A percentile compares a stretch with the other conserved stretches of the same genome.
Conservation (phyloP, 2,797 vertebrate species). For the Staurois parvus region DNA sequence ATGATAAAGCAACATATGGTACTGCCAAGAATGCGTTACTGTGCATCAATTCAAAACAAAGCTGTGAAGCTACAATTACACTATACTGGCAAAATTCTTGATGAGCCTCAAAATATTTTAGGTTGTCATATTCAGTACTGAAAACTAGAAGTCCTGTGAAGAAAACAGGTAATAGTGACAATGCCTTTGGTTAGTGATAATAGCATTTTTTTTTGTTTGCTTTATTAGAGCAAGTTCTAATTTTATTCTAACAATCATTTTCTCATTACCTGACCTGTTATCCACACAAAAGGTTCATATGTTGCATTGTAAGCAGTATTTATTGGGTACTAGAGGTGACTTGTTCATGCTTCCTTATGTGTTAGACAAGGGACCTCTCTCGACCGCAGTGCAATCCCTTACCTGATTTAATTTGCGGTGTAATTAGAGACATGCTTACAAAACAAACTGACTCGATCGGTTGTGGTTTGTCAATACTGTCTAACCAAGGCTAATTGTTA, state of each 20-base stretch:
- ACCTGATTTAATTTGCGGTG: conserved; percentile 67
- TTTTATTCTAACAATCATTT: no score
- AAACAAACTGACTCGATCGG: conserved; percentile 66
- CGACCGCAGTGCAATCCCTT: neutral
- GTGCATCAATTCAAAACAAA: no score
- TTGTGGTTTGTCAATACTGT: conserved; percentile 64
- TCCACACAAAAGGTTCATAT: neutral
- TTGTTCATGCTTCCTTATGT: neutral
- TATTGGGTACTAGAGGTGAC: neutral
- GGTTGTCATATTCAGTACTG: no score
- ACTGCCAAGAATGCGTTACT: no score
- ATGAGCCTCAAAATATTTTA: no score
- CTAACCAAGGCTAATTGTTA: conserved; percentile 65
- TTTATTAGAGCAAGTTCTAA: neutral
- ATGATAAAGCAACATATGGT: no score
- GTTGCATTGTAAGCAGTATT: neutral
- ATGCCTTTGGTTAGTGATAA: no score
- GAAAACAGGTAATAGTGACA: no score
- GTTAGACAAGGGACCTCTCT: neutral
- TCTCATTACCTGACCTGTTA: neutral
- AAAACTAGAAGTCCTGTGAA: no score
- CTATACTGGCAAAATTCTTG: no score
- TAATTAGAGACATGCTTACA: conserved; percentile 70
- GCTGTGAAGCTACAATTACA: no score
- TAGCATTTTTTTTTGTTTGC: no score